phyloP scores from a whole-genome alignment of 2,113 vertebrate genomes.

The Tauraco erythrolophus region DNA sequence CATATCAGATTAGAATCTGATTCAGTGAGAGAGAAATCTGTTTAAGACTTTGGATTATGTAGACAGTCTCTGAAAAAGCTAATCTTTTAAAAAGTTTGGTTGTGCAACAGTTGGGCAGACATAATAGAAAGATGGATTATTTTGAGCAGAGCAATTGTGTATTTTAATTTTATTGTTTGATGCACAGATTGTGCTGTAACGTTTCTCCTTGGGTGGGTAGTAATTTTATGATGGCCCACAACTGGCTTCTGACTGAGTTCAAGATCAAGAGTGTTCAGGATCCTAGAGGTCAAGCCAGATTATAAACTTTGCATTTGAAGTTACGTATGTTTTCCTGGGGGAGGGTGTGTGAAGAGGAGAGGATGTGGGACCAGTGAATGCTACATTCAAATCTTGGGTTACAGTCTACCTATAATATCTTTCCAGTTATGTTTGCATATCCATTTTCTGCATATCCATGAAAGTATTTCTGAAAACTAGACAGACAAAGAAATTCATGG shows the following conservation, averaged over 20 bases:
- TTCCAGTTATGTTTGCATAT: background rate
- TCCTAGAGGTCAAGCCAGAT: background rate
- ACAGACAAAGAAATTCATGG: background rate
- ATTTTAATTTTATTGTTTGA: constrained; percentile 15
- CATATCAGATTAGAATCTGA: background rate
- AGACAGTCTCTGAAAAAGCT: background rate
- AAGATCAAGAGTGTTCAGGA: background rate
- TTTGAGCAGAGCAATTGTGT: background rate
- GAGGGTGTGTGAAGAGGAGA: background rate
- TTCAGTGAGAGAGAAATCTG: background rate
- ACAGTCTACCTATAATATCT: background rate
- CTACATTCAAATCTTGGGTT: constrained; percentile 31
- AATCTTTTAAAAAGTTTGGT: background rate
- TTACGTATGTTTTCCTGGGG: background rate
- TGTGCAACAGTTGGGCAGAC: background rate
- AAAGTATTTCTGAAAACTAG: background rate
- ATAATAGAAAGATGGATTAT: background rate
- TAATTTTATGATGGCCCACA: background rate
- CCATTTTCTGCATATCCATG: background rate
- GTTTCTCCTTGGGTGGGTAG: background rate
- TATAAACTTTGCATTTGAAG: constrained; percentile 3
- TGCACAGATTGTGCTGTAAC: background rate
- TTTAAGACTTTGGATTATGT: background rate
- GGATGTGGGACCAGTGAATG: background rate
- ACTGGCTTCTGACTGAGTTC: background rate